Evolutionary conservation across 2,797 vertebrate species (phyloP).

Genomic region (Sphenodon punctatus): DNA sequence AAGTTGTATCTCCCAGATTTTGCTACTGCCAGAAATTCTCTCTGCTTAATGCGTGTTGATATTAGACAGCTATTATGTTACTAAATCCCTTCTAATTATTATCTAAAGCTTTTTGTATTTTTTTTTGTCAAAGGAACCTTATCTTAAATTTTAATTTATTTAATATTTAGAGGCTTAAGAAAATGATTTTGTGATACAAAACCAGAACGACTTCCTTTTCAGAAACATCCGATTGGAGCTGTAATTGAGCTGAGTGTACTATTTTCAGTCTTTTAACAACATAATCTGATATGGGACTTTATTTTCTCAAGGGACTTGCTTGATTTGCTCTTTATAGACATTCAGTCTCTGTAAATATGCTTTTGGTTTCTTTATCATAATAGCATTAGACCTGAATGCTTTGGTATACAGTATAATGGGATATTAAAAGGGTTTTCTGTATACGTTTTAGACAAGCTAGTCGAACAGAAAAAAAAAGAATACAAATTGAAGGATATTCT

Average conservation of each 20-base stretch:
- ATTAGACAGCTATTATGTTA: constrained; percentile 63
- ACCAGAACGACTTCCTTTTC: constrained; percentile 60
- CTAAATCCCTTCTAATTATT: constrained; percentile 67
- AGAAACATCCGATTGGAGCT: constrained; percentile 50
- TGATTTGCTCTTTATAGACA: constrained; percentile 72
- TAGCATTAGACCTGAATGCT: constrained; percentile 66
- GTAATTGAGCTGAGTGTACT: constrained; percentile 65
- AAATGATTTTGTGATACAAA: constrained; percentile 64
- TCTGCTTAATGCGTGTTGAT: constrained; percentile 1
- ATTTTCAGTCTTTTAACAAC: constrained; percentile 60
- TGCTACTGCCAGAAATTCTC: no score
- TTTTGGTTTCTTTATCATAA: constrained; percentile 74
- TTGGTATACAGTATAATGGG: constrained; percentile 55
- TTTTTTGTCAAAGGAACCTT: constrained; percentile 60
- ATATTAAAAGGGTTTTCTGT: constrained; percentile 50
- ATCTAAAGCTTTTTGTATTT: constrained; percentile 53
- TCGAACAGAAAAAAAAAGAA: constrained; percentile 48
- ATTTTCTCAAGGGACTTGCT: constrained; percentile 71
- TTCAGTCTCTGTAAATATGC: constrained; percentile 74
- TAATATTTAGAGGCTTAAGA: constrained; percentile 66
- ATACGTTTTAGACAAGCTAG: constrained; percentile 45
- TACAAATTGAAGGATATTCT: constrained; percentile 11
- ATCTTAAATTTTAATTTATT: constrained; percentile 69
- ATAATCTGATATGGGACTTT: constrained; percentile 70
- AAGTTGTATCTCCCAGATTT: not conserved